A percentile compares a stretch with the other conserved stretches of the same genome.
These are phyloP conservation scores for Pseudochaenichthys georgianus DNA, from an alignment of 2,797 vertebrate genomes.

Conservation along the genomic window DNA sequence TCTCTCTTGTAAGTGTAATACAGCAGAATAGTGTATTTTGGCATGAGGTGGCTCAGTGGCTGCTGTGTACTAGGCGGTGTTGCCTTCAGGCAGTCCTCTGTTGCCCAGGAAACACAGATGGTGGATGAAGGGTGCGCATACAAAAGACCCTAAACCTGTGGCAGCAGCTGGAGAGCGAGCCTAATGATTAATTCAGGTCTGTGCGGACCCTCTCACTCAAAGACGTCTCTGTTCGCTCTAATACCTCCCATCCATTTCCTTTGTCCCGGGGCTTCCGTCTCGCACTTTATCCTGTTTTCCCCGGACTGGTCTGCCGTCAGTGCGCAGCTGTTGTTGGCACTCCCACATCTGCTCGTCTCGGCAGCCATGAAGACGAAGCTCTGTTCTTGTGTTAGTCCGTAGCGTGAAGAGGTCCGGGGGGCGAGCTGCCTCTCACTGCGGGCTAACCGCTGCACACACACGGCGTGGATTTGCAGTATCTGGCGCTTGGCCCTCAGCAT, in stretches of 20 bases:
- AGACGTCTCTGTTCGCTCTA: slow-evolving; percentile 63
- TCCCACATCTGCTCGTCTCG: slow-evolving; percentile 69
- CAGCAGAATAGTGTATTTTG: slow-evolving; percentile 10
- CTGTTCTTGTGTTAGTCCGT: slow-evolving; percentile 21
- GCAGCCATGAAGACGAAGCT: slow-evolving; percentile 53
- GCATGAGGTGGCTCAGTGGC: slow-evolving; percentile 9
- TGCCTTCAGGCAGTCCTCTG: slow-evolving; percentile 67
- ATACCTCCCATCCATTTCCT: slow-evolving; percentile 45
- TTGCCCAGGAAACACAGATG: slow-evolving; percentile 83
- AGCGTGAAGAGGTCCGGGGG: slow-evolving; percentile 7
- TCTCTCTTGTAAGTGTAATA: slow-evolving; percentile 5
- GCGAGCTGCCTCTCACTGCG: slow-evolving; percentile 14
- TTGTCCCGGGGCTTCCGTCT: slow-evolving; percentile 64
- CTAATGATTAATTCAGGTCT: slow-evolving; percentile 52
- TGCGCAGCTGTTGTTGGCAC: slow-evolving; percentile 72
- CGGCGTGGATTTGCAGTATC: not conserved
- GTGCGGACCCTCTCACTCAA: slow-evolving; percentile 37
- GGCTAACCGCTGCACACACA: slow-evolving; percentile 6
- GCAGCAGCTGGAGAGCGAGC: slow-evolving; percentile 80
- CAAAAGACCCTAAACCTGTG: slow-evolving; percentile 78
- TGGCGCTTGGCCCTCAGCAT: not conserved
- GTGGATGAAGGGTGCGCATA: slow-evolving; percentile 75
- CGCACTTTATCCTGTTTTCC: slow-evolving; percentile 36
- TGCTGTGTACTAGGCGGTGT: slow-evolving; percentile 38
- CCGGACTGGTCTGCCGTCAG: slow-evolving; percentile 49